Evolutionary conservation across 2,888 invertebrate species (phyloP).

Genomic region (Drosophila longiperda): DNA sequence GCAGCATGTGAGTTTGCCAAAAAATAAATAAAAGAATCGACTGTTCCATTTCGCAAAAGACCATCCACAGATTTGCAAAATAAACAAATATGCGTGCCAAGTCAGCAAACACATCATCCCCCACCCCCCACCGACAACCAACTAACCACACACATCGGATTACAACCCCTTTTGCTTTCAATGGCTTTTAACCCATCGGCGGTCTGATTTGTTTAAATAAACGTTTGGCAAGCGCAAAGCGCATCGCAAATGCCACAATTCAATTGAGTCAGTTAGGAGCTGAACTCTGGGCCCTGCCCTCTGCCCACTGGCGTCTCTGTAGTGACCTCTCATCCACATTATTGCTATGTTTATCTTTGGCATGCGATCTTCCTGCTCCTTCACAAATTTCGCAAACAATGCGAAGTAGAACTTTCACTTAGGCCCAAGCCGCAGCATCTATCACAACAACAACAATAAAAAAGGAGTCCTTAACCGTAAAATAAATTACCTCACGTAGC

Average conservation of each 20-base stretch:
- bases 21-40: constrained; percentile 13
- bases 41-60: constrained; percentile 10
- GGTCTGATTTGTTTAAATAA: constrained; percentile 53
- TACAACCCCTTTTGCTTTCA: constrained; percentile 3
- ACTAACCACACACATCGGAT: not conserved
- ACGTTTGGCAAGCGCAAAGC: constrained; percentile 36
- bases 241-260: constrained; percentile 54
- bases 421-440: constrained; percentile 38
- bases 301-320: constrained; percentile 1
- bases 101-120: constrained; percentile 1
- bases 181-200: constrained; percentile 33
- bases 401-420: constrained; percentile 60
- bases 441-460: constrained; percentile 28
- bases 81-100: constrained; percentile 59
- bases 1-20: constrained; percentile 34
- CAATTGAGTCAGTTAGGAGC: constrained; percentile 40
- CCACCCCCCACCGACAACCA: not conserved
- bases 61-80: constrained; percentile 55
- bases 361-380: constrained; percentile 44
- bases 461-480: constrained; percentile 53
- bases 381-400: constrained; percentile 56
- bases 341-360: constrained; percentile 63
- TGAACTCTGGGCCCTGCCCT: constrained; percentile 6
- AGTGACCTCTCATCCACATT: constrained; percentile 25
- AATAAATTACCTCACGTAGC: constrained; percentile 71